These are phyloP conservation scores for Thalpophila matura DNA, from an alignment of 2,888 invertebrate genomes.

Conservation along the genomic window DNA sequence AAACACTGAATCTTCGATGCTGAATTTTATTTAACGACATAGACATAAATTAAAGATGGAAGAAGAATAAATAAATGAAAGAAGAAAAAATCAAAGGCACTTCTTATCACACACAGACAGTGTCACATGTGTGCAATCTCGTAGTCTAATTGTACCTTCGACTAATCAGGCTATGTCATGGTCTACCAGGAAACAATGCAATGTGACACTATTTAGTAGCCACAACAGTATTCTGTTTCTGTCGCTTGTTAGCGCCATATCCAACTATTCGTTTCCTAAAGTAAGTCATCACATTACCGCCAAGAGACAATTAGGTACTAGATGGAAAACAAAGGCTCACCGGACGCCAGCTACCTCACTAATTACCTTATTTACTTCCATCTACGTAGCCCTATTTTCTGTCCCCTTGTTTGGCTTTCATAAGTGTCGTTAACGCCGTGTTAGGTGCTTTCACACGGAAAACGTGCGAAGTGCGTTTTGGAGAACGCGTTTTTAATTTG, in stretches of 20 bases:
- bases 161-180: neutral
- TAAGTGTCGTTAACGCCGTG: slow-evolving; percentile 70
- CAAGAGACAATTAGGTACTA: slow-evolving; percentile 47
- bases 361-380: slow-evolving; percentile 75
- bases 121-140: no score
- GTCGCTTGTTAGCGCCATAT: slow-evolving; percentile 27
- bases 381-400: slow-evolving; percentile 65
- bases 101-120: no score
- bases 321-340: slow-evolving; percentile 52
- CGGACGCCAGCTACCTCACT: slow-evolving; percentile 59
- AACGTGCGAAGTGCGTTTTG: slow-evolving; percentile 14
- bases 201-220: slow-evolving; percentile 9
- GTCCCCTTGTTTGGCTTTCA: slow-evolving; percentile 72
- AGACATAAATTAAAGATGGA: no score
- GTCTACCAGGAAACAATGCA: slow-evolving; percentile 10
- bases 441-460: slow-evolving; percentile 54
- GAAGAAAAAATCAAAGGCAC: no score
- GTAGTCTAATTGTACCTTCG: no score
- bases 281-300: slow-evolving; percentile 46
- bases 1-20: no score
- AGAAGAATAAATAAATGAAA: no score
- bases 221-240: slow-evolving; percentile 20
- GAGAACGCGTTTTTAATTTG: slow-evolving; percentile 17
- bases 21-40: no score
- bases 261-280: slow-evolving; percentile 41